Conservation (phyloP, 1,140 invertebrate genomes). For the Helicoverpa zea region DNA sequence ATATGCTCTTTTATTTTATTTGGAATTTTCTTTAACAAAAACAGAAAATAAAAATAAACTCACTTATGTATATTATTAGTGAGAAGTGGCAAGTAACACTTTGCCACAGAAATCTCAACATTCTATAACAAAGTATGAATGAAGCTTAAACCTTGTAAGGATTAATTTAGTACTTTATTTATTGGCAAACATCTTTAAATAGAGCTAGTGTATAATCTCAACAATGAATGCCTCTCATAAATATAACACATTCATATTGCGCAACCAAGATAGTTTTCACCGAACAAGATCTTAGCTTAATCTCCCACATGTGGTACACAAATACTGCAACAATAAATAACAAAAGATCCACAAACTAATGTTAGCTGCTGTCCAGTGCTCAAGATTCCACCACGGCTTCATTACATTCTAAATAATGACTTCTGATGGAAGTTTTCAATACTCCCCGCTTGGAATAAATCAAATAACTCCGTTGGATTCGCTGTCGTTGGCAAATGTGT, state of each 20-base stretch:
- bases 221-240: neutral
- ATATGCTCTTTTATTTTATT: no score
- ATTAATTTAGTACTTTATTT: no score
- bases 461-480: conserved; percentile 78
- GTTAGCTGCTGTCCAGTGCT: conserved; percentile 37
- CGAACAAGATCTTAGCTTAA: neutral
- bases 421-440: conserved; percentile 76
- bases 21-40: no score
- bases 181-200: no score
- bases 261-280: conserved; percentile 20
- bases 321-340: conserved; percentile 43
- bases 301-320: conserved; percentile 28
- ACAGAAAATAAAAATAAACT: no score
- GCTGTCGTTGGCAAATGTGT: conserved; percentile 83
- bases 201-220: neutral
- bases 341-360: conserved; percentile 43
- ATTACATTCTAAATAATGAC: conserved; percentile 65
- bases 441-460: conserved; percentile 78
- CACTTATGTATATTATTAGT: no score
- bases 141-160: no score
- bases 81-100: no score
- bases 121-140: no score
- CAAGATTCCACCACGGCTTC: conserved; percentile 52
- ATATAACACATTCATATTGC: conserved; percentile 13
- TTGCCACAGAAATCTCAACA: no score